Percentiles rank a stretch among this genome's conserved stretches.
phyloP scores from a whole-genome alignment of 2,113 vertebrate species.

The Argyrosomus japonicus region DNA sequence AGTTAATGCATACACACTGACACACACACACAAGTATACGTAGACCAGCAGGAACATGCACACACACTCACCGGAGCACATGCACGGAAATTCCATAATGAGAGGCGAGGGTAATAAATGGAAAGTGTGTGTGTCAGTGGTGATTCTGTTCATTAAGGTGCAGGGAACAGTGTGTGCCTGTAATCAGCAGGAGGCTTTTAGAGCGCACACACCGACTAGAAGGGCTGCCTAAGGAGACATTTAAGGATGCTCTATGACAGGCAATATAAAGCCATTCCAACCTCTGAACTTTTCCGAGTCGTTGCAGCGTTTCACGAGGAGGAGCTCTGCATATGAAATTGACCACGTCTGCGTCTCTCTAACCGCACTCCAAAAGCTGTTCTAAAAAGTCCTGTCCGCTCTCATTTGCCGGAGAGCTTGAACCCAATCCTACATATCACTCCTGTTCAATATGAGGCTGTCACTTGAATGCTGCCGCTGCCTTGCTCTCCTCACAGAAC shows the following conservation, averaged over 20 bases:
- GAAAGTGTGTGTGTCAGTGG: slow-evolving; percentile 69
- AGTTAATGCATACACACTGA: slow-evolving; percentile 65
- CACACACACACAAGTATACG: slow-evolving; percentile 3
- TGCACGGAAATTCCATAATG: slow-evolving; percentile 59
- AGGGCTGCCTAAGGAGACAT: slow-evolving; percentile 66
- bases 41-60: neutral
- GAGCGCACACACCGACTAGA: slow-evolving; percentile 21
- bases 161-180: slow-evolving; percentile 68
- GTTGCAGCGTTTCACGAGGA: slow-evolving; percentile 33
- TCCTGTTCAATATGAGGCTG: slow-evolving; percentile 49
- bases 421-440: slow-evolving; percentile 33
- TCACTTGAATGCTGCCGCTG: slow-evolving; percentile 29
- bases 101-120: slow-evolving; percentile 73
- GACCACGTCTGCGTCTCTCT: slow-evolving; percentile 15
- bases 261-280: slow-evolving; percentile 53
- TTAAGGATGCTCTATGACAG: slow-evolving; percentile 62
- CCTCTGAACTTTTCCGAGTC: slow-evolving; percentile 50
- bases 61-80: neutral
- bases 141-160: slow-evolving; percentile 76
- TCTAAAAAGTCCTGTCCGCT: slow-evolving; percentile 14
- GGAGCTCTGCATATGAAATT: slow-evolving; percentile 47
- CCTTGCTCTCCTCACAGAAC: slow-evolving; percentile 6
- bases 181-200: slow-evolving; percentile 68
- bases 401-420: slow-evolving; percentile 22
- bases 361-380: neutral